phyloP scores from a whole-genome alignment of 2,797 vertebrate genomes.

The Sebastes trivittatus region DNA sequence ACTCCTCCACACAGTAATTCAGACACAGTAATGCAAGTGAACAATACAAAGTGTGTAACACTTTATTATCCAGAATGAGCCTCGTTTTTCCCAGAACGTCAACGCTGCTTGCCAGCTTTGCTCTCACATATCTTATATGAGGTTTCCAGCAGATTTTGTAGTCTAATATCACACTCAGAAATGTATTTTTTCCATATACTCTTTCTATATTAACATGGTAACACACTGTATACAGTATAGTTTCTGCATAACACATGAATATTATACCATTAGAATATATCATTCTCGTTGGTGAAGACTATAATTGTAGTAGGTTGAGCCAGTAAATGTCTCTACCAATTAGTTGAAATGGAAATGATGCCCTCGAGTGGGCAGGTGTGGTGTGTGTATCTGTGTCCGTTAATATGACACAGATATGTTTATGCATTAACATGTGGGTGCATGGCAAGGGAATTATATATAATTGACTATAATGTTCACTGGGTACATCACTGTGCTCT shows the following conservation, averaged over 20 bases:
- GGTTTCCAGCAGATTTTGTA: not conserved
- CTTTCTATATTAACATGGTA: not conserved
- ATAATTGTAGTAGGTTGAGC: not conserved
- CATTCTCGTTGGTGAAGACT: not conserved
- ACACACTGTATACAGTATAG: not conserved
- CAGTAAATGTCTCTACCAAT: not conserved
- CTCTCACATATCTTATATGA: not conserved
- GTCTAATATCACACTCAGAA: no score
- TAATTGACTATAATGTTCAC: conserved; percentile 40
- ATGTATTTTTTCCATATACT: no score
- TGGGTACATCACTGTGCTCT: conserved; percentile 15
- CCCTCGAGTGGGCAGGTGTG: not conserved
- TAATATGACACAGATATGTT: not conserved
- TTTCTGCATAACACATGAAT: not conserved
- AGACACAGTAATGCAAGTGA: not conserved
- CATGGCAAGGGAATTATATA: conserved; percentile 30
- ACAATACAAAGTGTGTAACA: not conserved
- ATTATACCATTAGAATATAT: not conserved
- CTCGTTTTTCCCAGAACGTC: not conserved
- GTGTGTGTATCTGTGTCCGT: not conserved
- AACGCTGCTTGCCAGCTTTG: not conserved
- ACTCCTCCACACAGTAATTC: no score
- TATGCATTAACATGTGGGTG: conserved; percentile 21
- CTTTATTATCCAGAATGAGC: not conserved
- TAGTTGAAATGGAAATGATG: not conserved